These are phyloP conservation scores for Perca schrenkii DNA, from an alignment of 2,113 vertebrate genomes.

Conservation along the genomic window DNA sequence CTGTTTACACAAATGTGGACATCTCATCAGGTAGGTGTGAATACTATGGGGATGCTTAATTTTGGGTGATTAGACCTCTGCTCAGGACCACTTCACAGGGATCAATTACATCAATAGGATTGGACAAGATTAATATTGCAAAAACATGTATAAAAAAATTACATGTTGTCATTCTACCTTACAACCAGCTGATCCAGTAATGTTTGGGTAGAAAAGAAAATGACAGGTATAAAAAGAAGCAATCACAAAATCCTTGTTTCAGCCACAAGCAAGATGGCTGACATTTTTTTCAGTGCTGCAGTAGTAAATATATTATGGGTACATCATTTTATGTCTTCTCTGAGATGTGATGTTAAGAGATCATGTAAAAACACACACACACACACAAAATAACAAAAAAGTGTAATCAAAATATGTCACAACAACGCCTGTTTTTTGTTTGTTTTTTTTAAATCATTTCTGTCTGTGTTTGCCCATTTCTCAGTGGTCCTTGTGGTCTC, in stretches of 20 bases:
- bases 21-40: not conserved
- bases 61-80: not conserved
- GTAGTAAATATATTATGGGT: not conserved
- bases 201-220: not conserved
- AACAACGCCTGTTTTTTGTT: not conserved
- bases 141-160: not conserved
- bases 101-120: not conserved
- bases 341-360: not conserved
- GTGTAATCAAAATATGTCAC: not conserved
- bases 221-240: not conserved
- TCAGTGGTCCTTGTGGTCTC: slow-evolving; percentile 96
- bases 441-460: not conserved
- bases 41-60: not conserved
- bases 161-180: not conserved
- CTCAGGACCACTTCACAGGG: not conserved
- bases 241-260: not conserved
- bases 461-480: not conserved
- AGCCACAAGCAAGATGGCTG: not conserved
- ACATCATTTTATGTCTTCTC: not conserved
- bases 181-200: not conserved
- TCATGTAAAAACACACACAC: not conserved
- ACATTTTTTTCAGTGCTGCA: not conserved
- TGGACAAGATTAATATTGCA: not conserved
- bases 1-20: not conserved
- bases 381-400: not conserved